These are phyloP conservation scores for Holacanthus passer DNA, from an alignment of 2,113 vertebrate genomes.

Conservation along the genomic window DNA sequence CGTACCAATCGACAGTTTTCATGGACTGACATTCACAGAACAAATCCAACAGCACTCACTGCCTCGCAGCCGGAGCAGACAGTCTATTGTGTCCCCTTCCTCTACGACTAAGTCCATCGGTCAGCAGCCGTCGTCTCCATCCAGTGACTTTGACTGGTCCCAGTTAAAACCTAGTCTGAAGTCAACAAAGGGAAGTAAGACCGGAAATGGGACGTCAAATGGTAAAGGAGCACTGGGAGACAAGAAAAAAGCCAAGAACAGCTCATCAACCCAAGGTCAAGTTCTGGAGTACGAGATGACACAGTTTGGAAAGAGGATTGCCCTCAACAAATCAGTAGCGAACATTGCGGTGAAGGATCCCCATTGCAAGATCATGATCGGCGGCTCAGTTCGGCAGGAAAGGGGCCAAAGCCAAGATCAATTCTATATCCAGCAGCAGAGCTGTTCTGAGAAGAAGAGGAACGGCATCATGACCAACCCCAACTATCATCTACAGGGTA, in stretches of 20 bases:
- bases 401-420: slow-evolving; percentile 88
- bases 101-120: slow-evolving; percentile 92
- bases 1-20: slow-evolving; percentile 96
- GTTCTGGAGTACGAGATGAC: slow-evolving; percentile 98
- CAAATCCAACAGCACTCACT: slow-evolving; percentile 98
- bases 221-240: slow-evolving; percentile 89
- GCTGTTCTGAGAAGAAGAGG: slow-evolving; percentile 92
- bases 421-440: slow-evolving; percentile 93
- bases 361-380: slow-evolving; percentile 90
- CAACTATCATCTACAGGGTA: slow-evolving; percentile 96
- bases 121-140: slow-evolving; percentile 91
- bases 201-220: slow-evolving; percentile 85
- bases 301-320: slow-evolving; percentile 92
- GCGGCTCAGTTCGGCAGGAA: slow-evolving; percentile 86
- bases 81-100: slow-evolving; percentile 94
- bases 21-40: slow-evolving; percentile 93
- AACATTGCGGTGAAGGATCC: slow-evolving; percentile 85
- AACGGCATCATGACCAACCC: slow-evolving; percentile 99
- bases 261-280: slow-evolving; percentile 87
- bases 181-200: slow-evolving; percentile 90
- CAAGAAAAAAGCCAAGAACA: slow-evolving; percentile 90
- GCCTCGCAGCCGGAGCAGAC: slow-evolving; percentile 95
- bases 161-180: slow-evolving; percentile 92
- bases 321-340: slow-evolving; percentile 88
- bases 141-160: slow-evolving; percentile 95